Percentiles rank a stretch among this genome's conserved stretches.
Conservation (phyloP, 2,888 invertebrate genomes). For the Bugulina stolonifera region DNA sequence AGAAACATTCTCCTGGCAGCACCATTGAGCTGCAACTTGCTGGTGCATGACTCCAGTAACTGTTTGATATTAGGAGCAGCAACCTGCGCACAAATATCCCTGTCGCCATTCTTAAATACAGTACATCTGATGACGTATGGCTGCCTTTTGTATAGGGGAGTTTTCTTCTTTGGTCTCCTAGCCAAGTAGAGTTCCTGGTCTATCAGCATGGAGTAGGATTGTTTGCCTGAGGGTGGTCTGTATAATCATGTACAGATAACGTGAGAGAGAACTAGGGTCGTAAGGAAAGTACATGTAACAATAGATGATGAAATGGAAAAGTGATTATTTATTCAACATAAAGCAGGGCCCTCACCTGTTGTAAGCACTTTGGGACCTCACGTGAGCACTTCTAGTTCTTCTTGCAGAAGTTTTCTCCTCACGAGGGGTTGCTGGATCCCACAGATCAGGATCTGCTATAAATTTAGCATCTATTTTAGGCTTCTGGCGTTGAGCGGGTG, state of each 20-base stretch:
- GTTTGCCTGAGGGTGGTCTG: slow-evolving; percentile 6
- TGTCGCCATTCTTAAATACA: slow-evolving; percentile 47
- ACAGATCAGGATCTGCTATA: slow-evolving; percentile 44
- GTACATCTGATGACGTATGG: slow-evolving; percentile 42
- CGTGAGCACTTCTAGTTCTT: slow-evolving; percentile 15
- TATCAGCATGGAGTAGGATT: slow-evolving; percentile 15
- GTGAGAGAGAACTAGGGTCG: no score
- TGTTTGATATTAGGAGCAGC: slow-evolving; percentile 48
- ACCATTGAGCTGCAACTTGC: slow-evolving; percentile 43
- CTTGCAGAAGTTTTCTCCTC: slow-evolving; percentile 27
- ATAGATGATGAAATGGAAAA: no score
- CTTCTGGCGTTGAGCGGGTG: slow-evolving; percentile 31
- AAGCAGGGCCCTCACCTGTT: background rate
- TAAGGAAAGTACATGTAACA: no score
- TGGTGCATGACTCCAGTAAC: slow-evolving; percentile 49
- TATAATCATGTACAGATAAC: no score
- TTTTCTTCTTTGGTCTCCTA: slow-evolving; percentile 16
- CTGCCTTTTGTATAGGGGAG: slow-evolving; percentile 35
- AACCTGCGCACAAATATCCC: slow-evolving; percentile 40
- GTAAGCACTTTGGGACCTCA: background rate
- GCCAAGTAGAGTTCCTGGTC: slow-evolving; percentile 17
- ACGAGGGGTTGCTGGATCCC: slow-evolving; percentile 48
- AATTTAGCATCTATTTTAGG: slow-evolving; percentile 49
- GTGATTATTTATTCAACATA: no score
- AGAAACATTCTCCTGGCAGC: slow-evolving; percentile 51